Base-by-base conservation (phyloP, 2,797 vertebrate genomes). In the Notolabrus celidotus region DNA sequence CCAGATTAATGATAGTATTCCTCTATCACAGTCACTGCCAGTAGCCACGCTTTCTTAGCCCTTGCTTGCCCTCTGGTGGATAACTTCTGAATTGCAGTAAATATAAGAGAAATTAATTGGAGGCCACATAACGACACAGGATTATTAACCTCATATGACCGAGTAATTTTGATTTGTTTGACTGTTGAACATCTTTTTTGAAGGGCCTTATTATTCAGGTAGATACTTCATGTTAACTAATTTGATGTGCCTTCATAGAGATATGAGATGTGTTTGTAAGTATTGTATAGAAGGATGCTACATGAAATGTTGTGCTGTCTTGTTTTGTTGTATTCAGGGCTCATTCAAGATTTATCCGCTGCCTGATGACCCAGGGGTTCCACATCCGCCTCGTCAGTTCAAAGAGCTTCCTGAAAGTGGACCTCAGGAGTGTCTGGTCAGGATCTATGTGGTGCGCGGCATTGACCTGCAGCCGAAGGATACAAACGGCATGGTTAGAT, bases 391-490 rank as follows among this genome's bases (percentile, higher is more conserved):
- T 0, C 94, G 95, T 2, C 97, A 99, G 92, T 99, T 99, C 91
- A 92, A 89, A 51, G 95, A 98, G 90, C 93, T 99, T 65, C 98
- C 98, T 5, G 96, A 97, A 81, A 99, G 97, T 0, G 92, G 93
- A 0, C 94, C 96, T 5, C 97, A 98, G 91, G 97, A 98, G 88
- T 99, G 97, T 70, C 82, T 98, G 3, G 93, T 99, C 80, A 88
- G 98, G 22, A 97, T 99, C 82, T 99, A 99, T 55, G 93, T 99
- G 67, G 86, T 97, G 63, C 92, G 91, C 61, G 95, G 93, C 45
- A 89, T 95, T 78, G 94, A 96, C 71, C 93, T 99, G 39, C 98
- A 99, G 85, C 98, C 98, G 16, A 97, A 99, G 86, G 98, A 99
- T 81, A 97, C 93, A 81, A 99, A 99, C 58, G 97, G 98, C 79